A percentile compares a stretch with the other conserved stretches of the same genome.
Evolutionary conservation across 2,113 vertebrate species (phyloP).

Genomic region (Coracopsis vasa): DNA sequence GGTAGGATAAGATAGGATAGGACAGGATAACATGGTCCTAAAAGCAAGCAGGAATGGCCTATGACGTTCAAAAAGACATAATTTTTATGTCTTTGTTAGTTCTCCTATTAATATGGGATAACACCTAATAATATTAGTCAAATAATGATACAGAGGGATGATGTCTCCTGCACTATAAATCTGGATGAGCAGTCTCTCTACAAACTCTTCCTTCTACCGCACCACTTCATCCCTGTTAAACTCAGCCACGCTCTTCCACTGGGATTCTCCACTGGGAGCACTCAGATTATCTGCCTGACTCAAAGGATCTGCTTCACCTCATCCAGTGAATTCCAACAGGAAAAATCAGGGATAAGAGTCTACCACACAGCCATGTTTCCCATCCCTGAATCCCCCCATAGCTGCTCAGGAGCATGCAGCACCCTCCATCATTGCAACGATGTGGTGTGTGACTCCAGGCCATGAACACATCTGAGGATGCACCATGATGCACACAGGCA

Average conservation of each 20-base stretch:
- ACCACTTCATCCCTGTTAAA: not conserved
- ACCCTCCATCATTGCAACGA: accelerated
- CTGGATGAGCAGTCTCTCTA: not conserved
- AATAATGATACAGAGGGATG: not conserved
- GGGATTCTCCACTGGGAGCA: not conserved
- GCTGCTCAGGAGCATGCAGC: not conserved
- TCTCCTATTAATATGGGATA: not conserved
- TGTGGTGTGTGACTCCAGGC: accelerated
- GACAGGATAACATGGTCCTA: not conserved
- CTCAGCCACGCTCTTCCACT: not conserved
- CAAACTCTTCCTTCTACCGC: not conserved
- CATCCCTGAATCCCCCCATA: not conserved
- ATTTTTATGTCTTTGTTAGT: not conserved
- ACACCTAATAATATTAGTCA: not conserved
- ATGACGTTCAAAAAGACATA: not conserved
- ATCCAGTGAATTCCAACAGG: not conserved
- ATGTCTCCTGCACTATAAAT: not conserved
- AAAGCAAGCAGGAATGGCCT: not conserved
- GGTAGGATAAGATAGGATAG: not conserved
- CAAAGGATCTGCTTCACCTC: not conserved
- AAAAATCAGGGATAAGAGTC: not conserved
- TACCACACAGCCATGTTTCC: not conserved
- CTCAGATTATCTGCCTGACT: not conserved
- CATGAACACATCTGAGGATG: not conserved
- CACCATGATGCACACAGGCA: not conserved